These are phyloP conservation scores for Pagrus major DNA, from an alignment of 2,113 vertebrate species.

Conservation along the genomic window DNA sequence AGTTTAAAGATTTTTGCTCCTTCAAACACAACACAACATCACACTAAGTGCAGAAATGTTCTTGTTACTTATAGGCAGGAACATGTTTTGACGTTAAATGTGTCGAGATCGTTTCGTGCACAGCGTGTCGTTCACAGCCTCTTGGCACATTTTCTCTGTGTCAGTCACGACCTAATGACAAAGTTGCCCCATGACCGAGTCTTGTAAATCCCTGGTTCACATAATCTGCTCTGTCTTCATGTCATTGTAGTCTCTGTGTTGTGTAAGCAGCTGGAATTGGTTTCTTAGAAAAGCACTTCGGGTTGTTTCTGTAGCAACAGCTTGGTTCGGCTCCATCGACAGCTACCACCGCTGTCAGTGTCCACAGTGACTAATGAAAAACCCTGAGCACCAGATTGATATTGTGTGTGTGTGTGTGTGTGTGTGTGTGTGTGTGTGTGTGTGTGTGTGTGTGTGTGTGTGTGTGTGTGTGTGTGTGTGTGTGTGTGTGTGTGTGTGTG, in stretches of 20 bases:
- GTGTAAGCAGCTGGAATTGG: constrained; percentile 37
- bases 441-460: constrained; percentile 16
- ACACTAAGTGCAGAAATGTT: background rate
- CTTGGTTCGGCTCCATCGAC: constrained; percentile 11
- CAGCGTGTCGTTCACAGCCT: background rate
- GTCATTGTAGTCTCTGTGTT: constrained; percentile 5
- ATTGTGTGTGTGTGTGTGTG: constrained; percentile 24
- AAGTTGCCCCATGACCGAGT: background rate
- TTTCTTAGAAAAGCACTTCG: constrained; percentile 47
- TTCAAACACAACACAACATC: constrained; percentile 12
- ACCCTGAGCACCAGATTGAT: constrained; percentile 13
- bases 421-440: constrained; percentile 1
- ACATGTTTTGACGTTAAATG: background rate
- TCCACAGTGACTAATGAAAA: constrained; percentile 53
- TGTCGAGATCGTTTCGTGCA: background rate
- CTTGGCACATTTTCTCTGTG: background rate
- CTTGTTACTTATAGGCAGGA: background rate
- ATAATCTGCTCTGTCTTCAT: constrained; percentile 27
- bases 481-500: constrained; percentile 20
- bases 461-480: constrained; percentile 19
- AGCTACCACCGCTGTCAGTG: background rate
- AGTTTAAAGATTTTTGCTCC: constrained; percentile 5
- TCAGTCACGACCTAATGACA: constrained; percentile 7
- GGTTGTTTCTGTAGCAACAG: constrained; percentile 59
- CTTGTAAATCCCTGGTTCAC: constrained; percentile 13